A percentile compares a stretch with the other conserved stretches of the same genome.
phyloP scores from a whole-genome alignment of 2,888 invertebrate species.

The Hesperia comma region DNA sequence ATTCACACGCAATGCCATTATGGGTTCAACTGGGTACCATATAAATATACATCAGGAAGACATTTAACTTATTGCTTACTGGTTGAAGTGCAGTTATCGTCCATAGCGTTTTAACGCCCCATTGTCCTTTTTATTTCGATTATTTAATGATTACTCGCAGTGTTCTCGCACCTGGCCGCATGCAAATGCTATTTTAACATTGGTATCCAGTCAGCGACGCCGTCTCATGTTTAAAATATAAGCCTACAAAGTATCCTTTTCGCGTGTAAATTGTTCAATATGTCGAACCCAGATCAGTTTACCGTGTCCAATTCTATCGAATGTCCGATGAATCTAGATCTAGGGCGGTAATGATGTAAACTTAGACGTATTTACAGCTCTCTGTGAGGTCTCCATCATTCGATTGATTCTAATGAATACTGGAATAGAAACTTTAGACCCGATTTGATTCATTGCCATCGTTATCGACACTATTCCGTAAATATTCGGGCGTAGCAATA shows the following conservation, averaged over 20 bases:
- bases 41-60: constrained; percentile 2
- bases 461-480: no score
- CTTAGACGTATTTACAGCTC: constrained; percentile 21
- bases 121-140: constrained; percentile 13
- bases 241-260: constrained; percentile 13
- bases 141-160: constrained; percentile 25
- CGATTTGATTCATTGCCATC: background rate
- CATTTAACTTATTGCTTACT: background rate
- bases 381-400: constrained; percentile 15
- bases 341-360: constrained; percentile 32
- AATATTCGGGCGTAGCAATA: no score
- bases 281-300: constrained; percentile 32
- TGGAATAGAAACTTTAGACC: constrained; percentile 12
- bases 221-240: constrained; percentile 18
- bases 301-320: constrained; percentile 35
- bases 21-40: background rate
- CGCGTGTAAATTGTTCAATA: constrained; percentile 26
- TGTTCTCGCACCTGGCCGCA: constrained; percentile 16
- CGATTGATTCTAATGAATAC: constrained; percentile 3
- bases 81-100: constrained; percentile 1
- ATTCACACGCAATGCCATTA: background rate
- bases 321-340: constrained; percentile 34
- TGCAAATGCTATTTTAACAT: constrained; percentile 26
- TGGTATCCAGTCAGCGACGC: constrained; percentile 11
- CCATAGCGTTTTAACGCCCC: constrained; percentile 1